Percentiles rank a stretch among this genome's conserved stretches.
Evolutionary conservation across 2,888 invertebrate genomes (phyloP).

Genomic region (Chrysodeixis includens): DNA sequence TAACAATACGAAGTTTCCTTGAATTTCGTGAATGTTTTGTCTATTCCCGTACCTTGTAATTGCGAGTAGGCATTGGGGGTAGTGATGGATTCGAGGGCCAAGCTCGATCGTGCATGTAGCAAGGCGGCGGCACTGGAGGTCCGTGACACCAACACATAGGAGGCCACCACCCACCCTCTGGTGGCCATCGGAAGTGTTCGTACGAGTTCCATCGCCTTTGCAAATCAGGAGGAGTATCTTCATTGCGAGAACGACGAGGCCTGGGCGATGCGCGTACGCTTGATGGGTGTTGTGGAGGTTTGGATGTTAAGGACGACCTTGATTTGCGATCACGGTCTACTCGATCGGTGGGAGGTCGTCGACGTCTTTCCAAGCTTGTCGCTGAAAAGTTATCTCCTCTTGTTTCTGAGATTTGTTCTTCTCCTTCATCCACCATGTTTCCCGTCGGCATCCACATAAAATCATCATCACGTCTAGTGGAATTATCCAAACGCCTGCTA

Average conservation of each 20-base stretch:
- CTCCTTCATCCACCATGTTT: constrained; percentile 75
- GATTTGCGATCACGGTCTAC: constrained; percentile 91
- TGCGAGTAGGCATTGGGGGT: constrained; percentile 74
- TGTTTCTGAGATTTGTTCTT: constrained; percentile 70
- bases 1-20: constrained; percentile 34
- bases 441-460: constrained; percentile 91
- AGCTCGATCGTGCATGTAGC: constrained; percentile 84
- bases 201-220: constrained; percentile 88
- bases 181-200: constrained; percentile 90
- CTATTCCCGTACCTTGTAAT: constrained; percentile 82
- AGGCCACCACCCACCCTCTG: constrained; percentile 87
- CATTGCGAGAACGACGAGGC: constrained; percentile 77
- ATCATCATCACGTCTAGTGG: constrained; percentile 91
- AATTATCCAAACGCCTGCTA: constrained; percentile 85
- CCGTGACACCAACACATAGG: constrained; percentile 87
- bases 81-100: constrained; percentile 87
- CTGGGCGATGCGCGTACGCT: constrained; percentile 82
- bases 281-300: constrained; percentile 84
- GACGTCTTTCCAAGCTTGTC: constrained; percentile 89
- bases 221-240: constrained; percentile 81
- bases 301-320: constrained; percentile 89
- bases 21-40: constrained; percentile 40
- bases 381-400: constrained; percentile 78
- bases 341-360: constrained; percentile 85
- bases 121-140: constrained; percentile 82